These are phyloP conservation scores for Pentalonia nigronervosa DNA, from an alignment of 1,140 invertebrate species.

Conservation along the genomic window DNA sequence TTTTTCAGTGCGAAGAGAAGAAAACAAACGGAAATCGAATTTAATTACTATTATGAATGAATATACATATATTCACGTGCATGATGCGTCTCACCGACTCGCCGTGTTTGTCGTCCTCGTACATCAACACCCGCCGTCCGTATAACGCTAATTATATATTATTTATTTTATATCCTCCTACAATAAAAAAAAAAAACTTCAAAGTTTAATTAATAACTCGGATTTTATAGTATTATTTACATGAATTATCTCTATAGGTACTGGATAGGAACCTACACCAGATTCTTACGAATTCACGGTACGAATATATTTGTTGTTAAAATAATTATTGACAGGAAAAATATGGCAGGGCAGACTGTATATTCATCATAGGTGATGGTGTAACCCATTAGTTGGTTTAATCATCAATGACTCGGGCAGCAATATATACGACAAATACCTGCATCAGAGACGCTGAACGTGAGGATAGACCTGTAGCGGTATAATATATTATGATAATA, in stretches of 20 bases:
- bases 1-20: neutral
- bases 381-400: neutral
- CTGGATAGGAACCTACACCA: neutral
- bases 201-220: neutral
- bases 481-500: slow-evolving; percentile 2
- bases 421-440: neutral
- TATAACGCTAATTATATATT: neutral
- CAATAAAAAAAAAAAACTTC: neutral
- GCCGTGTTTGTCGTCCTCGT: neutral
- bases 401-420: neutral
- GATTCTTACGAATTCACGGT: neutral
- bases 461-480: neutral
- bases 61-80: neutral
- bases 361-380: neutral
- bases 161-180: neutral
- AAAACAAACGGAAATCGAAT: neutral
- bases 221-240: neutral
- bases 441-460: neutral
- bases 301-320: neutral
- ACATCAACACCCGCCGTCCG: neutral
- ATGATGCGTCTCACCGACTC: neutral
- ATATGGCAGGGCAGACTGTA: neutral
- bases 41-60: neutral
- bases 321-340: neutral
- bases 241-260: neutral